Evolutionary conservation across 2,888 invertebrate species (phyloP), one percentile per base, ranked within the genome.

Genomic region (Hofmannophila pseudospretella): DNA sequence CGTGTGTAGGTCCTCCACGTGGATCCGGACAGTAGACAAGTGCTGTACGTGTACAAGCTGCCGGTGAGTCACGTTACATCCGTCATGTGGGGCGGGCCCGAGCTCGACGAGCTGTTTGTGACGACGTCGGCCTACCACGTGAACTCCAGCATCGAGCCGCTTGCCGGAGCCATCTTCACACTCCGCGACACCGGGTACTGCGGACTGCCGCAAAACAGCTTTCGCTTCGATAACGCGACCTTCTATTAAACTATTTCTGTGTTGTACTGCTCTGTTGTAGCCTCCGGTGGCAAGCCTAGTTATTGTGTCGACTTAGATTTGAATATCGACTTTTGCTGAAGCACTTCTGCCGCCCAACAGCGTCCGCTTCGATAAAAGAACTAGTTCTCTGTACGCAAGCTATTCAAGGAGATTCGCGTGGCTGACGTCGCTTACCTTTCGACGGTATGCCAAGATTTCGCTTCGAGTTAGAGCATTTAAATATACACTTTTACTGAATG

Each of bases 31-130:
- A 70, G 72, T 1, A 67, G 85, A 20, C 54, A 88, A 30, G 52
- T 92, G 8, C 67, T 81, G 7, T 61, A 55, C 42, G 68, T 67
- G 0, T 74, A 93, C 43, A 70, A 84, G 35, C 55, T 93, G 11
- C 92, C 92, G 0, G 77, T 82, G 0, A 69, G 84, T 1, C 82
- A 86, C 8, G 78, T 89, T 0, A 92, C 93, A 0, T 92, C 93
- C 0, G 87, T 90, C 1, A 82, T 89, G 36, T 93, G 92, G 76
- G 93, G 93, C 23, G 93, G 92, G 0, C 82, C 88, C 0, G 68
- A 88, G 38, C 66, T 90, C 12, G 90, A 92, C 49, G 89, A 89
- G 44, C 64, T 94, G 26, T 93, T 89, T 53, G 90, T 92, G 2
- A 93, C 93, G 0, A 88, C 90, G 0, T 57, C 66, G 1, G 57